These are phyloP conservation scores for Mimas tiliae DNA, from an alignment of 2,888 invertebrate genomes.

Conservation along the genomic window DNA sequence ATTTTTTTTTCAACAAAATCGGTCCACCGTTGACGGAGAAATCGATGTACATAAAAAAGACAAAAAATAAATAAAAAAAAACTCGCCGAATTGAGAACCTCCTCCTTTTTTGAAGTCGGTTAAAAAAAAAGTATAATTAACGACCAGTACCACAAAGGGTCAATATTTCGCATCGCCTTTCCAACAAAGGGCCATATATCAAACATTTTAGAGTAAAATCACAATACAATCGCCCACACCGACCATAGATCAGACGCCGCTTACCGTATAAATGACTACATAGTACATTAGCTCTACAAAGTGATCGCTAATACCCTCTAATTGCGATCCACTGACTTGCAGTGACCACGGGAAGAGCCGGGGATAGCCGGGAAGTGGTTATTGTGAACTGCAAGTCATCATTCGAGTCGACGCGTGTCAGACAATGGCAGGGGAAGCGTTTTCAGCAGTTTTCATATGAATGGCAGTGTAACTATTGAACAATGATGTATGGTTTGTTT, in stretches of 20 bases:
- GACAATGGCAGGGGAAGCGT: not conserved
- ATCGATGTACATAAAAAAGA: no score
- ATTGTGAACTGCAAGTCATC: slow-evolving; percentile 34
- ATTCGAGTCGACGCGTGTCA: slow-evolving; percentile 11
- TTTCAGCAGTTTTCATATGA: not conserved
- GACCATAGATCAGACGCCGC: slow-evolving; percentile 4
- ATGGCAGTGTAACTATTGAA: slow-evolving; percentile 9
- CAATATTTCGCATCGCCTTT: slow-evolving; percentile 1
- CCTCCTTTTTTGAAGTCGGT: no score
- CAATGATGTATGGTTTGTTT: not conserved
- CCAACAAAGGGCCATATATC: slow-evolving; percentile 1
- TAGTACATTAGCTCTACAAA: slow-evolving; percentile 22
- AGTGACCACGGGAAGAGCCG: slow-evolving; percentile 31
- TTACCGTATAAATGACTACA: slow-evolving; percentile 8
- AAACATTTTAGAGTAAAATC: slow-evolving; percentile 18
- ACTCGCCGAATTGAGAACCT: no score
- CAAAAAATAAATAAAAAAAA: no score
- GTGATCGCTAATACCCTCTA: slow-evolving; percentile 26
- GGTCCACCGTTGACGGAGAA: no score
- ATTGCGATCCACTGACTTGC: slow-evolving; percentile 27
- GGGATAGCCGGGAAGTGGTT: slow-evolving; percentile 12
- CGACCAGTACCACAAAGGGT: no score
- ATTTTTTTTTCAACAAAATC: no score
- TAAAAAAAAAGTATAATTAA: not conserved
- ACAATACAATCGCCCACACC: not conserved